Percentiles rank a stretch among this genome's conserved stretches.
These are phyloP conservation scores for Coenonympha glycerion DNA, from an alignment of 2,888 invertebrate genomes.

Conservation along the genomic window DNA sequence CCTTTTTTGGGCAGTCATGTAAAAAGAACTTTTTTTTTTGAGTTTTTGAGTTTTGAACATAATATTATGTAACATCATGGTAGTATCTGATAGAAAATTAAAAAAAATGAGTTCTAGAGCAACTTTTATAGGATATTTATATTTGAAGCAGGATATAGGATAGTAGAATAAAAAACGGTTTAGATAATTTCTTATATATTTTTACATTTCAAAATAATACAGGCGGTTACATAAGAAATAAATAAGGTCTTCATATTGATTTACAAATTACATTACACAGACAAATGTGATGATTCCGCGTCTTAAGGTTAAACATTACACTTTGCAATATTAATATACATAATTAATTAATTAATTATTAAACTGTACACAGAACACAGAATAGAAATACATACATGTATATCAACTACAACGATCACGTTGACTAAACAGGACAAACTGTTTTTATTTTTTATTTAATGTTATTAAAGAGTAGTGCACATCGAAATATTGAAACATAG, in stretches of 20 bases:
- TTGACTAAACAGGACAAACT: constrained; percentile 16
- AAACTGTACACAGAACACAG: constrained; percentile 31
- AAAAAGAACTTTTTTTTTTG: no score
- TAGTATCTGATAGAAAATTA: no score
- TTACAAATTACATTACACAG: constrained; percentile 44
- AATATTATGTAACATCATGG: no score
- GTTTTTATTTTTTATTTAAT: no score
- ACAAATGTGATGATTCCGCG: constrained; percentile 44
- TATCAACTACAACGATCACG: constrained; percentile 17
- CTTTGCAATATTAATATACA: constrained; percentile 26
- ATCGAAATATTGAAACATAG: no score
- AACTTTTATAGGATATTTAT: no score
- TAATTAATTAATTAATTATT: constrained; percentile 14
- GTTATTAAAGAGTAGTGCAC: no score
- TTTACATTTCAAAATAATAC: constrained; percentile 69
- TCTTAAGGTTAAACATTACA: constrained; percentile 31
- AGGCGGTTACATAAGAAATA: constrained; percentile 75
- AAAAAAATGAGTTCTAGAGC: no score
- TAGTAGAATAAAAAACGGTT: constrained; percentile 29
- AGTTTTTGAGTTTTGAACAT: no score
- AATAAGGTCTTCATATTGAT: constrained; percentile 53
- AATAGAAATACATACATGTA: constrained; percentile 13
- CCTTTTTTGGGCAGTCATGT: no score
- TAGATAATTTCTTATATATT: constrained; percentile 71
- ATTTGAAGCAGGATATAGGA: no score